Base-by-base conservation (phyloP, 2,113 vertebrate species). In the Gymnarchus niloticus region DNA sequence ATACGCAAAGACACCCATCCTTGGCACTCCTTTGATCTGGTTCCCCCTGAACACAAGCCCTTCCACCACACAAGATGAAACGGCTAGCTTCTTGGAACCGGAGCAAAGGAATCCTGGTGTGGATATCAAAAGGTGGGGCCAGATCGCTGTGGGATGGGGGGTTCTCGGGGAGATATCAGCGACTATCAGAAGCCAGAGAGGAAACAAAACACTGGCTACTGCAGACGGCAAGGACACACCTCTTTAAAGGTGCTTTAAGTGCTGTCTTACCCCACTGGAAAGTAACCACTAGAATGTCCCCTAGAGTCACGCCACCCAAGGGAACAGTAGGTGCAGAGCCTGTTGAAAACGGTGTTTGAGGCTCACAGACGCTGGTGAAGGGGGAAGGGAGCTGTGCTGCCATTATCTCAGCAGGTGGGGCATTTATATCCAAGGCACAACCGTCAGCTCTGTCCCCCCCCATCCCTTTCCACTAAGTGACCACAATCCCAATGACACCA, bases 11-110 rank as follows among this genome's bases (percentile, higher is more conserved):
- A 65, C 83, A 88, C 90, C 83, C 87, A 90, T 90, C 92, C 91
- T 84, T 91, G 92, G 92, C 59, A 4, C 85, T 23, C 85, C 86
- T 93, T 93, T 93, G 91, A 93, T 93, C 91, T 80, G 77, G 81
- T 82, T 88, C 85, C 87, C 37, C 87, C 89, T 81, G 73, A 90
- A 90, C 88, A 84, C 54, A 80, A 7, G 37, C 88, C 28, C 86
- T 90, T 91, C 88, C 85, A 73, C 82, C 76, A 88, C 88, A 78
- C 3, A 84, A 92, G 92, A 94, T 94, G 90, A 94, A 93, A 94
- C 87, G 85, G 48, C 85, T 81, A 87, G 76, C 88, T 92, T 91
- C 89, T 91, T 91, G 92, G 90, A 92, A 87, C 87, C 88, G 59
- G 89, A 91, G 92, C 89, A 91, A 90, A 91, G 91, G 87, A 82